Conservation (phyloP, 2,888 invertebrate genomes). For the Glyphotaelius pellucidus region DNA sequence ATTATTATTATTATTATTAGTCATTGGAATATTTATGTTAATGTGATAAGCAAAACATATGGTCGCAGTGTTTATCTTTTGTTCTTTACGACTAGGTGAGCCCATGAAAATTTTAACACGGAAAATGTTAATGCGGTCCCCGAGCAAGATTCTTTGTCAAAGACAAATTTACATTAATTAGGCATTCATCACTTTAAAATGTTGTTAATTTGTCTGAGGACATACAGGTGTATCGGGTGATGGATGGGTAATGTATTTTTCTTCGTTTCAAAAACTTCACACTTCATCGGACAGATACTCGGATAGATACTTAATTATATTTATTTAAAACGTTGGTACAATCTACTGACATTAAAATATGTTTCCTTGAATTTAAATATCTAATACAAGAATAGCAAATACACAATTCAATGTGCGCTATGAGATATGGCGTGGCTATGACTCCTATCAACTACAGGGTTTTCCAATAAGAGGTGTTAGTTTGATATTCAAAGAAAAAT, state of each 20-base stretch:
- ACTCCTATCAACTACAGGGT: no score
- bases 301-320: neutral
- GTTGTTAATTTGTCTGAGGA: neutral
- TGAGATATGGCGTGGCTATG: neutral
- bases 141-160: neutral
- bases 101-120: conserved; percentile 13
- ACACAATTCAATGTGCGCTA: neutral
- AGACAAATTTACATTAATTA: neutral
- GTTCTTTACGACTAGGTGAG: conserved; percentile 2
- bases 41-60: neutral
- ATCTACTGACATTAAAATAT: neutral
- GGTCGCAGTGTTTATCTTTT: neutral
- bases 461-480: no score
- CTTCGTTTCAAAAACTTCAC: neutral
- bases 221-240: neutral
- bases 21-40: neutral
- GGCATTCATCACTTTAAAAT: neutral
- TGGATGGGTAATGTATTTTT: neutral
- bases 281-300: neutral
- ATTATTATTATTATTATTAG: neutral
- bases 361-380: neutral
- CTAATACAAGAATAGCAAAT: neutral
- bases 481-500: no score
- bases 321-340: neutral
- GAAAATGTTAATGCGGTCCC: neutral